A percentile compares a stretch with the other conserved stretches of the same genome.
Conservation (phyloP, 1,140 invertebrate species). For the Trichonephila inaurata region DNA sequence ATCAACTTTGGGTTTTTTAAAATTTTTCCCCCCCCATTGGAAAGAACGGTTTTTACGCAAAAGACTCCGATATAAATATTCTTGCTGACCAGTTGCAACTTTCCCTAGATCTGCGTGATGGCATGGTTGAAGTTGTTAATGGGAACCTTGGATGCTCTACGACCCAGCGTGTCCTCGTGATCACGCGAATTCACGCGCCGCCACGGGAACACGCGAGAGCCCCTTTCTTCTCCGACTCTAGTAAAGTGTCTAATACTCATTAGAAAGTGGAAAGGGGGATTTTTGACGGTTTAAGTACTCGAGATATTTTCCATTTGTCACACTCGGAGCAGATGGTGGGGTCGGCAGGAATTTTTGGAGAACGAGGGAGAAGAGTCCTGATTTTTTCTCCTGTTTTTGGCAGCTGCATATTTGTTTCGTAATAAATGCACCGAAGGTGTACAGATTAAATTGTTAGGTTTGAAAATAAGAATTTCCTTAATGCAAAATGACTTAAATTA, state of each 20-base stretch:
- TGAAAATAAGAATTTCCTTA: too few species aligned
- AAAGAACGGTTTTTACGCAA: neutral
- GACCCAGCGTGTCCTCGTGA: conserved; percentile 1
- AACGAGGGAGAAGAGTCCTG: too few species aligned
- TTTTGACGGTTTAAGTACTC: conserved; percentile 55
- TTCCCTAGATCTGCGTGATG: conserved; percentile 38
- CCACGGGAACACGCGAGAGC: conserved; percentile 29
- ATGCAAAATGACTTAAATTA: too few species aligned
- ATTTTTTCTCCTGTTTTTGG: too few species aligned
- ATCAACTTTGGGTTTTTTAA: conserved; percentile 67
- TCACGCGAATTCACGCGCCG: conserved; percentile 57
- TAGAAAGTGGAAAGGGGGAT: conserved; percentile 34
- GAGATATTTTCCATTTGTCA: conserved; percentile 49
- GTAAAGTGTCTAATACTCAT: conserved; percentile 54
- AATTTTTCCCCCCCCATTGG: conserved; percentile 10
- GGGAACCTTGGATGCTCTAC: conserved; percentile 12
- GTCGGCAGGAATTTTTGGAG: conserved; percentile 30
- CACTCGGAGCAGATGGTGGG: neutral
- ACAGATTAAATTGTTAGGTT: too few species aligned
- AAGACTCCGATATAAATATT: conserved; percentile 47
- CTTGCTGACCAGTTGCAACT: conserved; percentile 57
- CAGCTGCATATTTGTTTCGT: too few species aligned
- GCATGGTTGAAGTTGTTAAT: neutral
- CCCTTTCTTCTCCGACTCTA: neutral
- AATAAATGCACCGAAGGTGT: too few species aligned